Percentiles rank a stretch among this genome's conserved stretches.
phyloP scores from a whole-genome alignment of 1,140 invertebrate species.

The Drosophila kepulauana region DNA sequence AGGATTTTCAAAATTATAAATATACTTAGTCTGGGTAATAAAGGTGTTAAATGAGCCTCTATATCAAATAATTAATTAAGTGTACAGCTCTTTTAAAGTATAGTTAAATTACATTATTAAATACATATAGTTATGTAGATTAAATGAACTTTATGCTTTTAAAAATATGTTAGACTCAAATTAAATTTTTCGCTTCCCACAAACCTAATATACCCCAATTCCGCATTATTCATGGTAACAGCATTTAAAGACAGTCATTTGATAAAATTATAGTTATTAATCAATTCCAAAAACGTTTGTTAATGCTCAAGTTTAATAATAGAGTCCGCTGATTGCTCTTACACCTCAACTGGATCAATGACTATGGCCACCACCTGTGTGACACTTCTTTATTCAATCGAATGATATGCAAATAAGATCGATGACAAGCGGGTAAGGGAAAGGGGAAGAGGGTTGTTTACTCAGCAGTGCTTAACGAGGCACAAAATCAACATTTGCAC shows the following conservation, averaged over 20 bases:
- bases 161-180: no score
- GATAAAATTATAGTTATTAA: constrained; percentile 7
- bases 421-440: background rate
- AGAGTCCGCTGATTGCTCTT: background rate
- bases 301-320: background rate
- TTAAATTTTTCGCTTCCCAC: no score
- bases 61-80: no score
- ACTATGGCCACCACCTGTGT: background rate
- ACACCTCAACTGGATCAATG: background rate
- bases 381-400: constrained; percentile 7
- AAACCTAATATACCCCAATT: no score
- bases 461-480: constrained; percentile 40
- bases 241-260: background rate
- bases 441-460: background rate
- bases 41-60: no score
- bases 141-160: no score
- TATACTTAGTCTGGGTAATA: no score
- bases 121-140: no score
- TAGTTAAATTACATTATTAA: no score
- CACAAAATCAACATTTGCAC: constrained; percentile 45
- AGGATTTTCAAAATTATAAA: no score
- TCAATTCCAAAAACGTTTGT: constrained; percentile 3
- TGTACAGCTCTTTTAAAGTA: no score
- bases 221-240: no score
- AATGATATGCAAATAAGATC: background rate